Conservation (phyloP, 2,113 vertebrate species). For the Poeciliopsis occidentalis region DNA sequence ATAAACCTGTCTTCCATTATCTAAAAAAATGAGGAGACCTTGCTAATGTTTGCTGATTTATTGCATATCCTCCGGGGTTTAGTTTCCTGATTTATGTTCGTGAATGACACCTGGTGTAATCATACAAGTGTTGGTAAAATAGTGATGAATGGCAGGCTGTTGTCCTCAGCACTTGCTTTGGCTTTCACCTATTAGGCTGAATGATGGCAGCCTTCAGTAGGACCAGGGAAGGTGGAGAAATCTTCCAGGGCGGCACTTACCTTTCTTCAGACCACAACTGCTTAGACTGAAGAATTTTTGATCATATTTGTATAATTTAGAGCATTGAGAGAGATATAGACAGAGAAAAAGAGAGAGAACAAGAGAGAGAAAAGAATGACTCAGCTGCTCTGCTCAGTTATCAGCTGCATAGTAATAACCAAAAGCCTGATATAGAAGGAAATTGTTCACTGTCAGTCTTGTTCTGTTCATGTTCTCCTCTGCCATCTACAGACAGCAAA, state of each 20-base stretch:
- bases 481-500: constrained; percentile 74
- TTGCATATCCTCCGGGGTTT: constrained; percentile 64
- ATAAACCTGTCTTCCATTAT: constrained; percentile 74
- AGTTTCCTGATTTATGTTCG: constrained; percentile 65
- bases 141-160: constrained; percentile 70
- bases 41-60: constrained; percentile 72
- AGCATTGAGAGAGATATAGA: constrained; percentile 5
- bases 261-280: constrained; percentile 14
- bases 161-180: constrained; percentile 58
- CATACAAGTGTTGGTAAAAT: constrained; percentile 76
- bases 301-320: constrained; percentile 22
- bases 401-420: constrained; percentile 34
- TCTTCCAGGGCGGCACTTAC: neutral
- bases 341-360: neutral
- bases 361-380: constrained; percentile 6
- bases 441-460: constrained; percentile 5
- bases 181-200: constrained; percentile 61
- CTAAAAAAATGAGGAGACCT: constrained; percentile 66
- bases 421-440: constrained; percentile 28
- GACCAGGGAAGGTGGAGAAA: constrained; percentile 27
- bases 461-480: constrained; percentile 63
- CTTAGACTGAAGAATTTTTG: constrained; percentile 22
- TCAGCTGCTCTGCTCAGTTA: constrained; percentile 15
- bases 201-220: constrained; percentile 50
- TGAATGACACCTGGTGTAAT: constrained; percentile 63